Evolutionary conservation across 2,113 vertebrate genomes (phyloP).

Genomic region (Sclerurus mexicanus): DNA sequence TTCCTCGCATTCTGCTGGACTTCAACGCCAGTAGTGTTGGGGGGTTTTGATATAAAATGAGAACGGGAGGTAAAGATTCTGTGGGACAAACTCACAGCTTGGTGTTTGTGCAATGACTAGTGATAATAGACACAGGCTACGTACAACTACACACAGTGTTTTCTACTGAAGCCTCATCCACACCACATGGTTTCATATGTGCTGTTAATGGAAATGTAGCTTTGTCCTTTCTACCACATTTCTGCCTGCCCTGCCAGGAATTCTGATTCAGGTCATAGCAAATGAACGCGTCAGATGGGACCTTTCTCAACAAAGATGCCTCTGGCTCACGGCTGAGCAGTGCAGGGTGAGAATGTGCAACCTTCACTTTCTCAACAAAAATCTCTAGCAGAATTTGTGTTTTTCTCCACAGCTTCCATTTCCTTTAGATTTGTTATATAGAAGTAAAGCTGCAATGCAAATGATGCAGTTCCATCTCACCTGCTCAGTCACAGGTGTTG

Average conservation of each 20-base stretch:
- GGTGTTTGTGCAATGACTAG: neutral
- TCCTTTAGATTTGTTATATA: fast-evolving
- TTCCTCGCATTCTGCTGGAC: neutral
- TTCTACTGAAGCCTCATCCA: neutral
- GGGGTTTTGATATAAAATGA: neutral
- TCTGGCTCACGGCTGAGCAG: neutral
- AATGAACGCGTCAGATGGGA: neutral
- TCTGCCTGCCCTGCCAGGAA: neutral
- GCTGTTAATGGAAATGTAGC: too few species aligned
- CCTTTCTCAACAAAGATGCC: neutral
- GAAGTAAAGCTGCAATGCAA: neutral
- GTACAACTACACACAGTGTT: neutral
- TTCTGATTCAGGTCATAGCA: neutral
- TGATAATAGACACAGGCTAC: neutral
- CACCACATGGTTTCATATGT: neutral
- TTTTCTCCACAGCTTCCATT: neutral
- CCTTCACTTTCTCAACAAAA: neutral
- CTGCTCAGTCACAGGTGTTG: neutral
- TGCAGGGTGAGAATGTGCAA: neutral
- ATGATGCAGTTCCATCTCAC: neutral
- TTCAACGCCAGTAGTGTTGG: neutral
- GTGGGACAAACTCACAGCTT: neutral
- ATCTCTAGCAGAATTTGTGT: neutral
- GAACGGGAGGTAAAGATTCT: neutral
- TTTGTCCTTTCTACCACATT: neutral